Percentiles rank a stretch among this genome's conserved stretches.
Conservation (phyloP, 2,888 invertebrate species). For the Athalia circularis region DNA sequence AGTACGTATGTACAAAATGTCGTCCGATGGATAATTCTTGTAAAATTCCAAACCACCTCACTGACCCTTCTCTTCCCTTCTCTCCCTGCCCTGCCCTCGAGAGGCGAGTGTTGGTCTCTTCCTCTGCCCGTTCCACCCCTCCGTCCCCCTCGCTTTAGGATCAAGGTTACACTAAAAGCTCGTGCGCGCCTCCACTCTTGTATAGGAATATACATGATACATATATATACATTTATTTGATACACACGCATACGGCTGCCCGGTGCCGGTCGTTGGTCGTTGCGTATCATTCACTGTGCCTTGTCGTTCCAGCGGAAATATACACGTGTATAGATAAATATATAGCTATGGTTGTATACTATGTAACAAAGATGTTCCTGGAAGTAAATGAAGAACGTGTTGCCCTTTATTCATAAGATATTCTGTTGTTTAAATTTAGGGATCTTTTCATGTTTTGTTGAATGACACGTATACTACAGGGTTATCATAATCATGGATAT, state of each 20-base stretch:
- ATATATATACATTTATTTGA: neutral
- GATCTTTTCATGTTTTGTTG: too few relatives aligned
- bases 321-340: slow-evolving; percentile 2
- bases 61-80: slow-evolving; percentile 17
- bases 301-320: slow-evolving; percentile 13
- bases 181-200: slow-evolving; percentile 46
- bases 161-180: slow-evolving; percentile 69
- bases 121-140: neutral
- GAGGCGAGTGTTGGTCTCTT: neutral
- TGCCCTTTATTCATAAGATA: too few relatives aligned
- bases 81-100: slow-evolving; percentile 10
- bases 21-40: neutral
- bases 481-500: too few relatives aligned
- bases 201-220: neutral
- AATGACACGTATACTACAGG: too few relatives aligned
- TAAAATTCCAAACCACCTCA: slow-evolving; percentile 28
- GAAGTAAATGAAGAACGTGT: neutral
- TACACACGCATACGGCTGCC: neutral
- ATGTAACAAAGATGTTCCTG: slow-evolving; percentile 1
- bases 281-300: slow-evolving; percentile 40
- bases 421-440: too few relatives aligned
- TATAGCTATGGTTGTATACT: neutral
- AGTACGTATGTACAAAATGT: neutral
- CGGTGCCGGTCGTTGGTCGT: neutral
- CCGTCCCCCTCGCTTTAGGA: slow-evolving; percentile 52